These are phyloP conservation scores for Ataeniobius toweri DNA, from an alignment of 2,797 vertebrate genomes.

Conservation along the genomic window DNA sequence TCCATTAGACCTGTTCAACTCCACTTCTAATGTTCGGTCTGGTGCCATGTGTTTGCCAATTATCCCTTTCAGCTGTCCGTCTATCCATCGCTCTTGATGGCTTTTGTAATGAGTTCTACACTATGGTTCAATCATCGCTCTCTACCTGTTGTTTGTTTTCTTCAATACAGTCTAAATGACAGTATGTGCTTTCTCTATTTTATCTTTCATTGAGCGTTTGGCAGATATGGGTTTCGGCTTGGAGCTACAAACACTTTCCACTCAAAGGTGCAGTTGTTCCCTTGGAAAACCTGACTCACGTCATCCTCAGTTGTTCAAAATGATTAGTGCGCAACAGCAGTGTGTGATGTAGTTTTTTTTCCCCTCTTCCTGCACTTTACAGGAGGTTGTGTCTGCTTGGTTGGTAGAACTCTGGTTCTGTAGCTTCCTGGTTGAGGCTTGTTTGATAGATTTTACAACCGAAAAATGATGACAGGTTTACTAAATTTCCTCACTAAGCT, in stretches of 20 bases:
- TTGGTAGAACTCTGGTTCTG: background rate
- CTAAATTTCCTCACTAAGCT: too few species aligned
- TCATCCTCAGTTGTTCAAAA: background rate
- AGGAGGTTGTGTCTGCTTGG: background rate
- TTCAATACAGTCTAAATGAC: slow-evolving; percentile 40
- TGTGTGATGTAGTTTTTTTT: background rate
- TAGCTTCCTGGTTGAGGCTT: background rate
- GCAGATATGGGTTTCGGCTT: slow-evolving; percentile 15
- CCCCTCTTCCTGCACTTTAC: background rate
- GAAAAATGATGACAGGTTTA: too few species aligned
- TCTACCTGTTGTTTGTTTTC: slow-evolving; percentile 36
- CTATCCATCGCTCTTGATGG: slow-evolving; percentile 59
- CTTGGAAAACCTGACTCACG: background rate
- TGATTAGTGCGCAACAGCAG: background rate
- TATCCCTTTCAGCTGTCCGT: slow-evolving; percentile 36
- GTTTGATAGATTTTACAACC: background rate
- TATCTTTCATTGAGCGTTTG: slow-evolving; percentile 18
- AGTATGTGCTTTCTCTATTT: slow-evolving; percentile 40
- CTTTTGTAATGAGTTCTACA: slow-evolving; percentile 51
- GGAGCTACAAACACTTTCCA: slow-evolving; percentile 6
- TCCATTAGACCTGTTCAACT: slow-evolving; percentile 47
- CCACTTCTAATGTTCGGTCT: slow-evolving; percentile 35
- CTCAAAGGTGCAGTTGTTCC: slow-evolving; percentile 6
- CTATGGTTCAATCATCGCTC: slow-evolving; percentile 51
- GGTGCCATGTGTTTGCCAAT: slow-evolving; percentile 51